Evolutionary conservation across 1,140 invertebrate genomes (phyloP).

Genomic region (Oppia nitens): DNA sequence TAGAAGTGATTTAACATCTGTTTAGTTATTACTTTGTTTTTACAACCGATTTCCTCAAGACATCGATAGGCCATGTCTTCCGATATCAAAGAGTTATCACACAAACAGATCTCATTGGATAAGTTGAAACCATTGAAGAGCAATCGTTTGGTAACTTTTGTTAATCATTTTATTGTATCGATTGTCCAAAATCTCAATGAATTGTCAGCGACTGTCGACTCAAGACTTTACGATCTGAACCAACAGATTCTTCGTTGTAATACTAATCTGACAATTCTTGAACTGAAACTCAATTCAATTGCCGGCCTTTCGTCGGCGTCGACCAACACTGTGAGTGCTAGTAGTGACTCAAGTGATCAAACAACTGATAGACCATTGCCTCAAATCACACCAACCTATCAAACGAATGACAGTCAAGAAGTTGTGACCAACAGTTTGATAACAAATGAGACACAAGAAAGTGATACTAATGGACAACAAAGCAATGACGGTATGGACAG

Average conservation of each 20-base stretch:
- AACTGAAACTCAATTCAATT: slow-evolving; percentile 16
- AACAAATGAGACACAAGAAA: neutral
- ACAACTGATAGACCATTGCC: neutral
- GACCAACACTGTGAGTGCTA: neutral
- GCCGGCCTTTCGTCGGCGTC: neutral
- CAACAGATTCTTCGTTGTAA: slow-evolving; percentile 7
- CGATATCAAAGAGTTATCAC: neutral
- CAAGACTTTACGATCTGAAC: slow-evolving; percentile 6
- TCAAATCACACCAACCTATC: neutral
- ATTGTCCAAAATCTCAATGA: slow-evolving; percentile 13
- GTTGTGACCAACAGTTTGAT: neutral
- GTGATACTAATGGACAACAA: neutral
- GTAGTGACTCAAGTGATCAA: neutral
- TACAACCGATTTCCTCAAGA: too few relatives aligned
- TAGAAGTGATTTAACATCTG: too few relatives aligned
- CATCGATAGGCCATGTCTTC: too few relatives aligned
- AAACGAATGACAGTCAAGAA: neutral
- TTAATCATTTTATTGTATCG: slow-evolving; percentile 13
- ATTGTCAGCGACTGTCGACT: slow-evolving; percentile 5
- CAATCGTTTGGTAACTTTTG: slow-evolving; percentile 14
- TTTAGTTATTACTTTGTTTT: too few relatives aligned
- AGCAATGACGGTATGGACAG: neutral
- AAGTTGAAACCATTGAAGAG: slow-evolving; percentile 11
- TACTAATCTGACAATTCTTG: slow-evolving; percentile 15
- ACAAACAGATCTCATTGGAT: neutral